Base-by-base conservation (phyloP, 23 tunicate species). In the Ascidia mentula region DNA sequence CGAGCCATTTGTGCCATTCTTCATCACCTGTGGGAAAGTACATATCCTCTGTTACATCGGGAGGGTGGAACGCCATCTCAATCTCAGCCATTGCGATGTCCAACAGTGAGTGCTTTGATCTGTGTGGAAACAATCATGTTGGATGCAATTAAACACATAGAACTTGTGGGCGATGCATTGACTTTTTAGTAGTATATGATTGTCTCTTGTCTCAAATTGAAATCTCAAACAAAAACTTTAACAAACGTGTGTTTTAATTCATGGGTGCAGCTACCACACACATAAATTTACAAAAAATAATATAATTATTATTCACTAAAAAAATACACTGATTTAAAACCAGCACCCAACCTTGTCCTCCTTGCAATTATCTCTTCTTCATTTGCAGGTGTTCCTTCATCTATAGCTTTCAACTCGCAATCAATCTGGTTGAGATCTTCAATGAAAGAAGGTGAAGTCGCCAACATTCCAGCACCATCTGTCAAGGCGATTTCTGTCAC, bases 11-110 rank as follows among this genome's bases (percentile, higher is more conserved):
- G 2, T 79, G 87, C 97, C 97, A 91, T 59, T 91, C 97, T 18
- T 86, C 80, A 77, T 91, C 97, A 26, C 85, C 84, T 20, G 79
- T 81, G 22, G 77, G 82, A 17, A 74, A 60, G 53, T 85, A 85
- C 87, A 85, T 85, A 40, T 86, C 97, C 6, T 82, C 97, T 28
- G 80, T 60, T 36, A 77, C 90, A 40, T 91, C 97, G 30, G 90
- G 97, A 24, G 97, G 97, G 13, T 91, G 45, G 80, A 91, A 91
- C 18, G 97, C 90, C 4, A 90, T 88, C 70, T 91, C 90, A 22
- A 91, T 46, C 37, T 87, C 97, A 69, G 32, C 90, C 78, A 91
- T 22, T 13, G 80, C 82, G 8, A 60, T 81, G 75, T 89, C 82
- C 37, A 78, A 75, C 15, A 91, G 77, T 0, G 97, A 81, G 72